Evolutionary conservation across 2,797 vertebrate species (phyloP).

Genomic region (Helarctos malayanus): DNA sequence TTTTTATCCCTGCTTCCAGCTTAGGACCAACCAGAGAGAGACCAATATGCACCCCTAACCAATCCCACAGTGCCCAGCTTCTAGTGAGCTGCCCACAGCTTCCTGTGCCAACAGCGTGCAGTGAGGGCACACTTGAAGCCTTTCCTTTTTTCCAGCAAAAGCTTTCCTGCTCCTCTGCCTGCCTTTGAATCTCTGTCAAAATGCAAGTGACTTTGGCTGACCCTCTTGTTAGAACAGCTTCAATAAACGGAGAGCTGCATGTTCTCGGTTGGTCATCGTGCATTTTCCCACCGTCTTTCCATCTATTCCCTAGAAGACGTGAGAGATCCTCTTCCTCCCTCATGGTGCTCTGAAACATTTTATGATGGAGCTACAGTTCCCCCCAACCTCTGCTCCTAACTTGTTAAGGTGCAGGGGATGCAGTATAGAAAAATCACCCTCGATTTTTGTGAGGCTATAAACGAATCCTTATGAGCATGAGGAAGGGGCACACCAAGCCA

Average conservation of each 20-base stretch:
- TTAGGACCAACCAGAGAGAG: neutral
- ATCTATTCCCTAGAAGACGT: neutral
- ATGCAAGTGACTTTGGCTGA: neutral
- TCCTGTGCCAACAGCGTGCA: neutral
- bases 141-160: neutral
- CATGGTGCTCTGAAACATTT: neutral
- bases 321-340: neutral
- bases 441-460: neutral
- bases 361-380: neutral
- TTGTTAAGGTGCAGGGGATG: neutral
- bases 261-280: neutral
- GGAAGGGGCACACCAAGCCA: neutral
- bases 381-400: neutral
- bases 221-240: neutral
- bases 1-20: neutral
- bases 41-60: neutral
- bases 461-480: neutral
- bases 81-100: neutral
- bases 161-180: neutral
- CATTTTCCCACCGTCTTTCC: neutral
- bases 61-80: neutral
- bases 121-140: neutral
- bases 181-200: neutral
- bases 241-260: neutral
- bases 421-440: neutral